phyloP scores from a whole-genome alignment of 2,888 invertebrate genomes.

The Noctuana brunneofusca region DNA sequence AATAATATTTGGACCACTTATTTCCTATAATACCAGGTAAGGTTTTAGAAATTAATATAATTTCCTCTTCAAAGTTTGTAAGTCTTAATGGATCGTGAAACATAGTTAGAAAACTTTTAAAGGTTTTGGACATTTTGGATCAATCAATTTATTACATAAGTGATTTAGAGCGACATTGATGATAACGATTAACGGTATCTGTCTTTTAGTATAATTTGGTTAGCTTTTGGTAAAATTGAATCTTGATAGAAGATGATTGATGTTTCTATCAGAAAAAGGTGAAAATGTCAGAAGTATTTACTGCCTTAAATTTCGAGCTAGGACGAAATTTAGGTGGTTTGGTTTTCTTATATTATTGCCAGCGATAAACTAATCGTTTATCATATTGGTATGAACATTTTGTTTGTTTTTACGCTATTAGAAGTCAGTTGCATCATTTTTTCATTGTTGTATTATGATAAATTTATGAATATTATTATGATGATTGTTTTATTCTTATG shows the following conservation, averaged over 20 bases:
- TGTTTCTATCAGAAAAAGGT: background rate
- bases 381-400: too few relatives aligned
- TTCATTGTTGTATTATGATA: too few relatives aligned
- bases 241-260: background rate
- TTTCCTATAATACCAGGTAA: background rate
- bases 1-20: too few relatives aligned
- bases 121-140: conserved; percentile 26
- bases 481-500: too few relatives aligned
- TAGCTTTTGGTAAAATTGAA: conserved; percentile 3
- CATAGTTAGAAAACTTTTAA: conserved; percentile 14
- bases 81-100: conserved; percentile 17
- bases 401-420: too few relatives aligned
- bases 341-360: too few relatives aligned
- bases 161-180: conserved; percentile 20
- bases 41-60: background rate
- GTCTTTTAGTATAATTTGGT: conserved; percentile 6
- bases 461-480: too few relatives aligned
- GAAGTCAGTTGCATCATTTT: too few relatives aligned
- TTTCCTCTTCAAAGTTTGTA: conserved; percentile 6
- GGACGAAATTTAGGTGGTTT: too few relatives aligned
- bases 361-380: too few relatives aligned
- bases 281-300: background rate
- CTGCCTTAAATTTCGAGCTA: background rate
- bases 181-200: conserved; percentile 12
- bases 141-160: conserved; percentile 18